These are phyloP conservation scores for Mylabris phalerata DNA, from an alignment of 1,140 invertebrate genomes.

Conservation along the genomic window DNA sequence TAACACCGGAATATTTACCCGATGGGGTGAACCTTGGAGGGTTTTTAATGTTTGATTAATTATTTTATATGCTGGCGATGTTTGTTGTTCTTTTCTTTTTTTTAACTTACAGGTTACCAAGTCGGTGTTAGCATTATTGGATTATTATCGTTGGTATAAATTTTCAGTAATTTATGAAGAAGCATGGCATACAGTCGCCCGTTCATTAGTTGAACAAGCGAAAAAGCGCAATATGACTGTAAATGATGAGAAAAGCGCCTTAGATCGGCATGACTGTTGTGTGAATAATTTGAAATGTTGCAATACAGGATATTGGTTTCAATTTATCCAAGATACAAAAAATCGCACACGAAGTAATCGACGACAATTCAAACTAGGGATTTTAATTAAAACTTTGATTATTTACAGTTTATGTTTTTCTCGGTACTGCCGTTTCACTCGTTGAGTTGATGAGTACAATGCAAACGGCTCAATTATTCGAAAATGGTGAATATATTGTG, in stretches of 20 bases:
- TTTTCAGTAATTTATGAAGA: conserved; percentile 89
- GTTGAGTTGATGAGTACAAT: conserved; percentile 87
- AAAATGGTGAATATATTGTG: conserved; percentile 89
- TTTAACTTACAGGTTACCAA: conserved; percentile 68
- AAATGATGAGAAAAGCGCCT: conserved; percentile 62
- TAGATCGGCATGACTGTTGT: conserved; percentile 68
- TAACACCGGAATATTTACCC: no score
- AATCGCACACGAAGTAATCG: conserved; percentile 74
- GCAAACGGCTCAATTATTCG: conserved; percentile 78
- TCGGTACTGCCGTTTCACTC: conserved; percentile 72
- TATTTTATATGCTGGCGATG: no score
- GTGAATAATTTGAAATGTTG: conserved; percentile 65
- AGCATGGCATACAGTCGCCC: conserved; percentile 68
- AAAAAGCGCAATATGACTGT: conserved; percentile 66
- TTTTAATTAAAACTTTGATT: conserved; percentile 9
- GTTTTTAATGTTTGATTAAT: no score
- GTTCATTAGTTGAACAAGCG: conserved; percentile 66
- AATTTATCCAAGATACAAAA: conserved; percentile 82
- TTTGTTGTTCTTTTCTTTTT: conserved; percentile 19
- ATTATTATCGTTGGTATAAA: conserved; percentile 88
- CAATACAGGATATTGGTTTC: conserved; percentile 68
- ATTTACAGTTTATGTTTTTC: conserved; percentile 83
- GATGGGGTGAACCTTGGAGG: no score
- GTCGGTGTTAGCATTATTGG: conserved; percentile 81
- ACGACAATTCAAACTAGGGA: neutral